These are phyloP conservation scores for Dorcus parallelipipedus DNA, from an alignment of 2,888 invertebrate species.

Conservation along the genomic window DNA sequence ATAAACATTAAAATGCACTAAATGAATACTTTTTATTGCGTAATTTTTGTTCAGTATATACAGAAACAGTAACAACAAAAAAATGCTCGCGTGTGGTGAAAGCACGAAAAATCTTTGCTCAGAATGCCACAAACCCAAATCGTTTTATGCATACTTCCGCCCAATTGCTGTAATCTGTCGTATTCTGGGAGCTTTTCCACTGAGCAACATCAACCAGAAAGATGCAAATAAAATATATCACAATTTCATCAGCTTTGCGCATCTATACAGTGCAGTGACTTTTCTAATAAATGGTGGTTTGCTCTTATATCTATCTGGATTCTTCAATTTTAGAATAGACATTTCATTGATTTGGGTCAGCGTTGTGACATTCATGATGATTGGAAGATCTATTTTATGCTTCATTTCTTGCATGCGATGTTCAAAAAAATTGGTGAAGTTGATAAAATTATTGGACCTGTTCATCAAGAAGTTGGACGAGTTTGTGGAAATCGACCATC, in stretches of 20 bases:
- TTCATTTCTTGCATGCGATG: slow-evolving; percentile 19
- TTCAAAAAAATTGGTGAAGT: slow-evolving; percentile 22
- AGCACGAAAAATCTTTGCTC: no score
- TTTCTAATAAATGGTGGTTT: no score
- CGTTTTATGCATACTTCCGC: slow-evolving; percentile 1
- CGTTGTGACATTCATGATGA: slow-evolving; percentile 18
- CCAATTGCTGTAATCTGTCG: slow-evolving; percentile 3
- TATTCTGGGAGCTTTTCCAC: background rate
- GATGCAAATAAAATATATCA: background rate
- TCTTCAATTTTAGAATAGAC: no score
- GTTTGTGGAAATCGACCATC: background rate
- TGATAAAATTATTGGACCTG: slow-evolving; percentile 25
- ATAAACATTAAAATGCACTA: no score
- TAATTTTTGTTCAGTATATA: no score
- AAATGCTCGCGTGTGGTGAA: no score
- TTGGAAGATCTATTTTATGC: slow-evolving; percentile 20
- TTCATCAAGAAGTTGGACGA: slow-evolving; percentile 22
- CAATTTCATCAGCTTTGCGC: slow-evolving; percentile 3
- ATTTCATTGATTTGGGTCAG: background rate
- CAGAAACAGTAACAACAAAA: no score
- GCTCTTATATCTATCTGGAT: no score
- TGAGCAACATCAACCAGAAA: background rate
- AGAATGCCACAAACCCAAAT: no score
- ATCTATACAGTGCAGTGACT: slow-evolving; percentile 3
- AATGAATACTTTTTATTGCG: no score